Percentiles rank a stretch among this genome's conserved stretches.
Evolutionary conservation across 64 coral and sea anemone genomes (phyloP).

Genomic region (Trachythela sp.): DNA sequence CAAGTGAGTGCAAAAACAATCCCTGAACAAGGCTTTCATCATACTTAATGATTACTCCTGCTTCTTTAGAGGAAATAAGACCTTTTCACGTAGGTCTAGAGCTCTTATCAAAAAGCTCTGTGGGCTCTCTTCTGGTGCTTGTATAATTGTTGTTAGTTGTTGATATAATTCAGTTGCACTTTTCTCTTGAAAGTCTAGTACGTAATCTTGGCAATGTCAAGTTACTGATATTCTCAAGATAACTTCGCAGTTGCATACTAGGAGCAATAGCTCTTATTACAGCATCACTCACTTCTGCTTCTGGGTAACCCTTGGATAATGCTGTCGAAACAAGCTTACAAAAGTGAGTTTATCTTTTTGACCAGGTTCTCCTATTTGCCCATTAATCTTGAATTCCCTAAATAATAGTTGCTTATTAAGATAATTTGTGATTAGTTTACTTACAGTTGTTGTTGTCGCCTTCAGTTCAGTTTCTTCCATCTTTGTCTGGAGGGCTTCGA

Average conservation of each 20-base stretch:
- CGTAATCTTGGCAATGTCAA: slow-evolving; percentile 16
- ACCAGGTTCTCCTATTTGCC: too few relatives aligned
- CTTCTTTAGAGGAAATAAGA: slow-evolving; percentile 38
- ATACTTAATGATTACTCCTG: slow-evolving; percentile 1
- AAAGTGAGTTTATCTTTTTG: slow-evolving; percentile 40
- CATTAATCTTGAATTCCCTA: slow-evolving; percentile 46
- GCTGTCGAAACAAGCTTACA: slow-evolving; percentile 37
- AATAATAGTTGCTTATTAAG: background rate
- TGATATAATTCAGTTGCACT: slow-evolving; percentile 51
- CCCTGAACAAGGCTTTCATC: too few relatives aligned
- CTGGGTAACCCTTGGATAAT: slow-evolving; percentile 33
- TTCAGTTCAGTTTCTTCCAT: slow-evolving; percentile 19
- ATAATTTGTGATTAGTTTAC: background rate
- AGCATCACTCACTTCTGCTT: slow-evolving; percentile 13
- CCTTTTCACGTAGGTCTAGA: slow-evolving; percentile 37
- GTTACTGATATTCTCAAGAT: slow-evolving; percentile 13
- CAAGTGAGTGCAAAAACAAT: slow-evolving; percentile 20
- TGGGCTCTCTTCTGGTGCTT: slow-evolving; percentile 39
- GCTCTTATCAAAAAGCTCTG: slow-evolving; percentile 47
- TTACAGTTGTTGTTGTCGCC: background rate
- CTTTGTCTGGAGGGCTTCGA: background rate
- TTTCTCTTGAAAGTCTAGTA: slow-evolving; percentile 2
- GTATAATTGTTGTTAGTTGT: slow-evolving; percentile 42
- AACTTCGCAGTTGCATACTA: slow-evolving; percentile 18
- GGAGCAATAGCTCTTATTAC: slow-evolving; percentile 37